These are phyloP conservation scores for Hartigia nigra DNA, from an alignment of 2,888 invertebrate species.

Conservation along the genomic window DNA sequence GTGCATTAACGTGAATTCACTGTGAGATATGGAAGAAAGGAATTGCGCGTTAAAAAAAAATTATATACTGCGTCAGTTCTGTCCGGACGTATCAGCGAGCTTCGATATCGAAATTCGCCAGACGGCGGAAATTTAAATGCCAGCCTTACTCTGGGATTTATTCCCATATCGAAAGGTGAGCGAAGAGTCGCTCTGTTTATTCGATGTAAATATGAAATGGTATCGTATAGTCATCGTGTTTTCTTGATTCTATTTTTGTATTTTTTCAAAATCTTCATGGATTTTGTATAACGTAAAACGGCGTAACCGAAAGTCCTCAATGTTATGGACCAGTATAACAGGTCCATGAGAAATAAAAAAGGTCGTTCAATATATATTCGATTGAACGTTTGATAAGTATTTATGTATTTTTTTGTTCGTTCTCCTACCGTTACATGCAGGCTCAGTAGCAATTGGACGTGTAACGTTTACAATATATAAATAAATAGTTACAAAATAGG, in stretches of 20 bases:
- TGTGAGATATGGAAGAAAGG: not conserved
- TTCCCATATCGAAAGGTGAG: not conserved
- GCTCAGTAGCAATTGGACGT: not conserved
- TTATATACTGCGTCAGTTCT: not conserved
- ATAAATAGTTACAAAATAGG: not conserved
- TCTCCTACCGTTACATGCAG: not conserved
- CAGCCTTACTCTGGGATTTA: not conserved
- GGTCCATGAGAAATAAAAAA: not conserved
- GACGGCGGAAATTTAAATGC: not conserved
- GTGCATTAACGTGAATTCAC: not conserved
- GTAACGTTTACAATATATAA: not conserved
- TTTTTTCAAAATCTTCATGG: not conserved
- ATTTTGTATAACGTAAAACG: not conserved
- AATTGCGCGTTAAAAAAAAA: not conserved
- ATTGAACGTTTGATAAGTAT: not conserved
- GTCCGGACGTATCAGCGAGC: not conserved
- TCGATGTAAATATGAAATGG: not conserved
- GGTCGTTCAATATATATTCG: not conserved
- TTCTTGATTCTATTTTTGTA: not conserved
- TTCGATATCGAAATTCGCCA: not conserved
- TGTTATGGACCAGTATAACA: not conserved
- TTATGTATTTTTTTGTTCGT: not conserved
- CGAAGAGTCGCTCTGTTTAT: not conserved
- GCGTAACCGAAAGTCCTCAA: not conserved
- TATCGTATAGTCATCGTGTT: not conserved